Evolutionary conservation across 2,888 invertebrate species (phyloP), one percentile per base, ranked within the genome.

Genomic region (Unio delphinus): DNA sequence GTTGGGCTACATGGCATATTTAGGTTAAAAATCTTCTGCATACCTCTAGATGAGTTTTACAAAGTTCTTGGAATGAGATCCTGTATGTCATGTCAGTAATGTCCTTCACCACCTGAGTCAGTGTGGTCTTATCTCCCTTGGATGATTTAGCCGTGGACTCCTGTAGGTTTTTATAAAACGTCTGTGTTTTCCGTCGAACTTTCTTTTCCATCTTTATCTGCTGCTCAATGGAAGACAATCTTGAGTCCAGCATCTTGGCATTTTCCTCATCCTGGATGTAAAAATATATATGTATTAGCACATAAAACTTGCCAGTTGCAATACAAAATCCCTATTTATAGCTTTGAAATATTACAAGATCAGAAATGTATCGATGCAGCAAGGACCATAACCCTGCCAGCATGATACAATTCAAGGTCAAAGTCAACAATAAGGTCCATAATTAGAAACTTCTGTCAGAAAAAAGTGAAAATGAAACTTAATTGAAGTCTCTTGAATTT

Each of bases 1-100:
- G 45, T 45, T 45, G 0, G 15, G 15, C 45, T 45, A 15, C 45
- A 45, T 45, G 11, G 11, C 3, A 15, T 15, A 3, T 45, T 45
- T 11, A 15, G 3, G 15, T 45, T 45, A 45, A 57, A 55, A 65
- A 4, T 64, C 18, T 58, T 64, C 56, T 15, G 59, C 59, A 68
- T 72, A 87, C 87, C 84, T 87, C 83, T 55, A 87, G 67, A 73
- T 88, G 87, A 34, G 84, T 83, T 72, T 81, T 81, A 75, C 86
- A 86, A 28, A 86, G 78, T 20, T 84, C 81, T 34, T 88, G 73
- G 69, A 81, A 84, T 5, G 76, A 68, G 26, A 88, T 78, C 64
- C 83, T 84, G 64, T 74, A 74, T 7, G 83, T 83, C 84, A 86
- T 87, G 67, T 88, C 87, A 23, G 79, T 74, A 55, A 88, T 79